These are phyloP conservation scores for Polietes domitor DNA, from an alignment of 2,888 invertebrate genomes.

Conservation along the genomic window DNA sequence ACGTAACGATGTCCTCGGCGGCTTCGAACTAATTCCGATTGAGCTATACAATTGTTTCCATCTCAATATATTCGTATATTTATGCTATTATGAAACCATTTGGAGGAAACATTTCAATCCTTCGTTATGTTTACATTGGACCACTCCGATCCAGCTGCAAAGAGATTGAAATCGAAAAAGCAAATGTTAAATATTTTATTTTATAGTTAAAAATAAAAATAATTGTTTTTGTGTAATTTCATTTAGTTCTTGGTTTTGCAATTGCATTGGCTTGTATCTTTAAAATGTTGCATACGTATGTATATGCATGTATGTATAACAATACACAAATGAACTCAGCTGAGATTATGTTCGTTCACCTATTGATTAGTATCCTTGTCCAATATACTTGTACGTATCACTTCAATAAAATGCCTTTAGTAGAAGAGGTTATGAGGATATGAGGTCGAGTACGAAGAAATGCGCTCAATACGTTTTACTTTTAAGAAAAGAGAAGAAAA, in stretches of 20 bases:
- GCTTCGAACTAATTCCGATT: slow-evolving; percentile 8
- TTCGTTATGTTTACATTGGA: background rate
- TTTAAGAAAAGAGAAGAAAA: background rate
- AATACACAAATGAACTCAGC: background rate
- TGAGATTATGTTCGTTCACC: slow-evolving; percentile 6
- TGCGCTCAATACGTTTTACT: background rate
- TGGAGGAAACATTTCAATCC: slow-evolving; percentile 34
- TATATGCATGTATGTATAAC: background rate
- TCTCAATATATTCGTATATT: slow-evolving; percentile 38
- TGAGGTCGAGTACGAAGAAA: slow-evolving; percentile 33
- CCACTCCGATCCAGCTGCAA: background rate
- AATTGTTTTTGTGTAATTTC: too few species aligned
- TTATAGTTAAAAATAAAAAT: too few species aligned
- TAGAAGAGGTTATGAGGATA: slow-evolving; percentile 30
- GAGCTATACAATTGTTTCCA: slow-evolving; percentile 9
- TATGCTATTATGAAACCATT: slow-evolving; percentile 39
- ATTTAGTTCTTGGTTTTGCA: too few species aligned
- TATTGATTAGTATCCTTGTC: slow-evolving; percentile 17
- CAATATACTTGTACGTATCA: background rate
- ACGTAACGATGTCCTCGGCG: background rate
- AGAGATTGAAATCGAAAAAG: background rate
- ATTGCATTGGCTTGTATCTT: background rate
- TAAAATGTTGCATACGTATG: background rate
- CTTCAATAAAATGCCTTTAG: slow-evolving; percentile 23
- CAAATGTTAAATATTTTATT: background rate